Evolutionary conservation across 2,888 invertebrate species (phyloP), one percentile per base, ranked within the genome.

Genomic region (Stenolophus ochropezus): DNA sequence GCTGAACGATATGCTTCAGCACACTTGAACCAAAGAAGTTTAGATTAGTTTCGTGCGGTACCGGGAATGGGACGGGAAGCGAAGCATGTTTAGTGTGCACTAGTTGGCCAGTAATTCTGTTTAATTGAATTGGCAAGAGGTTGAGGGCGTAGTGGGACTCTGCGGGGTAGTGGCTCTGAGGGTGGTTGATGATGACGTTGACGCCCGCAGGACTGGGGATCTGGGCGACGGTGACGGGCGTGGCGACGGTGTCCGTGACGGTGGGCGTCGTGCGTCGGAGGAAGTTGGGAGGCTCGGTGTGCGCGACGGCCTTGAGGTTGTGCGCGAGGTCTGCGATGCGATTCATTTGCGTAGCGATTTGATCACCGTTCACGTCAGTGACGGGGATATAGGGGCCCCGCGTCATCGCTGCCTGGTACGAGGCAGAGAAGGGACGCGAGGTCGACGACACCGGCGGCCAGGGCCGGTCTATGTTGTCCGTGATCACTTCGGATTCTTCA

Each of bases 301-400:
- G 47, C 56, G 61, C 61, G 23, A 78, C 79, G 18, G 82, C 69
- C 78, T 82, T 83, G 8, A 83, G 74, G 51, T 61, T 81, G 77
- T 77, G 77, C 73, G 82, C 82, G 69, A 83, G 74, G 73, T 83
- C 73, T 25, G 80, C 82, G 78, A 83, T 73, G 51, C 82, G 79
- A 56, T 79, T 58, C 83, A 83, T 83, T 81, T 83, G 83, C 58
- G 71, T 82, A 49, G 78, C 83, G 42, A 83, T 83, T 76, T 79
- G 82, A 81, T 83, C 83, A 51, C 69, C 81, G 42, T 27, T 77
- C 49, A 75, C 53, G 23, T 53, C 33, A 23, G 53, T 75, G 47
- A 76, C 76, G 25, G 76, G 25, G 18, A 58, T 58, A 33, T 76
- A 76, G 11, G 76, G 76, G 61, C 16, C 21, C 27, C 58, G 58